Base-by-base conservation (phyloP, 2,888 invertebrate genomes). In the Dicranocentrus wangi region DNA sequence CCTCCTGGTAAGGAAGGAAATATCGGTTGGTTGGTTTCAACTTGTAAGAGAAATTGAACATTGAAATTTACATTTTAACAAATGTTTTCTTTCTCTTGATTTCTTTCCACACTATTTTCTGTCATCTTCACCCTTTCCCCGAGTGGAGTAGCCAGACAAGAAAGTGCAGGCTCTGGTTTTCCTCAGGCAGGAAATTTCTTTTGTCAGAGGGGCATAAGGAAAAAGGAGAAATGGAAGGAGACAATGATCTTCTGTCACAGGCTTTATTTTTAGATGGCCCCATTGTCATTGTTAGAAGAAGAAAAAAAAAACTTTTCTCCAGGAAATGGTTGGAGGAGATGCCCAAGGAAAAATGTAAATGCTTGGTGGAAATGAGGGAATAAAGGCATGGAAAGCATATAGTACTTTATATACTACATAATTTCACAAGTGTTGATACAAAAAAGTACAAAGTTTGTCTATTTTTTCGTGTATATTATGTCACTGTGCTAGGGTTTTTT, bases 51-150 rank as follows among this genome's bases (percentile, higher is more conserved):
- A 19, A 17, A 51, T 51, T 17, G 15, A 8, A 51, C 51, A 51
- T 51, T 51, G 51, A 51, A 51, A 51, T 51, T 51, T 51, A 51
- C 51, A 51, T 51, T 51, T 51, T 51, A 51, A 51, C 51, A 8
- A 51, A 51, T 51, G 51, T 51, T 51, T 51, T 51, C 51, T 51
- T 51, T 51, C 51, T 17, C 51, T 8, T 51, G 2, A 10, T 51
- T n/a, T 47, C 19, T 51, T 51, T 51, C 19, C 19, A n/a, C 10
- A 51, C 51, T 2, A 8, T 19, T 39, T 39, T 15, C 19, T 19
- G n/a, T n/a, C 51, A 51, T 17, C 1, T 51, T 19, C n/a, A n/a
- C 19, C 19, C 51, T 51, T 8, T 19, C 51, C 3, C 51, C 19
- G 3, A n/a, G 17, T 19, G 19, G 19, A 39, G 13, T 8, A 39